Evolutionary conservation across 2,888 invertebrate genomes (phyloP).

Genomic region (Torymus texanus): DNA sequence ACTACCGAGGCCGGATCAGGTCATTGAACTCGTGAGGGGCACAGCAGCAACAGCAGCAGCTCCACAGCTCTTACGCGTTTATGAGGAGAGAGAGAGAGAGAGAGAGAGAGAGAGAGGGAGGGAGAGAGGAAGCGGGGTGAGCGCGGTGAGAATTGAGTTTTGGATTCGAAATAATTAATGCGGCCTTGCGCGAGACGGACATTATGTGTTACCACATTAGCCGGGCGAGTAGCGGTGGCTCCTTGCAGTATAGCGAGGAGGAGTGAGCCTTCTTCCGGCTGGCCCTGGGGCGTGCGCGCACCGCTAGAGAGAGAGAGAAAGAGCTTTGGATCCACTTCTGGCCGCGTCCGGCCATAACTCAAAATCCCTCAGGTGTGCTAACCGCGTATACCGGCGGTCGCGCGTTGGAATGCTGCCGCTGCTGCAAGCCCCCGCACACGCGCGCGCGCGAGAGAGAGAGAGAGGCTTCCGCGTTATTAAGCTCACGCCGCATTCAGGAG

Average conservation of each 20-base stretch:
- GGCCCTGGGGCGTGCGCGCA: too few relatives aligned
- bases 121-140: not conserved
- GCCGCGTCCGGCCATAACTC: conserved; percentile 68
- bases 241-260: conserved; percentile 47
- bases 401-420: conserved; percentile 64
- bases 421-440: not conserved
- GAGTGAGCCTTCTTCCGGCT: conserved; percentile 39
- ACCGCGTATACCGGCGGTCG: conserved; percentile 64
- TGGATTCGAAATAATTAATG: conserved; percentile 67
- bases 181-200: conserved; percentile 65
- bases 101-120: not conserved
- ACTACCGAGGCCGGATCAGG: too few relatives aligned
- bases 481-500: conserved; percentile 34
- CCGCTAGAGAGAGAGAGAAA: not conserved
- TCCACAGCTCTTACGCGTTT: too few relatives aligned
- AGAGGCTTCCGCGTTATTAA: conserved; percentile 52
- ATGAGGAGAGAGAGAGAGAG: not conserved
- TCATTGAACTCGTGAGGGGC: too few relatives aligned
- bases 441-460: not conserved
- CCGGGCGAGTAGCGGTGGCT: conserved; percentile 38
- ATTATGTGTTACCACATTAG: conserved; percentile 69
- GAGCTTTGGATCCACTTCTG: conserved; percentile 34
- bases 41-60: too few relatives aligned
- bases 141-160: conserved; percentile 56
- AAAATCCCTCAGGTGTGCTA: conserved; percentile 72